A percentile compares a stretch with the other conserved stretches of the same genome.
Evolutionary conservation across 2,113 vertebrate species (phyloP).

Genomic region (Platysternon megacephalum): DNA sequence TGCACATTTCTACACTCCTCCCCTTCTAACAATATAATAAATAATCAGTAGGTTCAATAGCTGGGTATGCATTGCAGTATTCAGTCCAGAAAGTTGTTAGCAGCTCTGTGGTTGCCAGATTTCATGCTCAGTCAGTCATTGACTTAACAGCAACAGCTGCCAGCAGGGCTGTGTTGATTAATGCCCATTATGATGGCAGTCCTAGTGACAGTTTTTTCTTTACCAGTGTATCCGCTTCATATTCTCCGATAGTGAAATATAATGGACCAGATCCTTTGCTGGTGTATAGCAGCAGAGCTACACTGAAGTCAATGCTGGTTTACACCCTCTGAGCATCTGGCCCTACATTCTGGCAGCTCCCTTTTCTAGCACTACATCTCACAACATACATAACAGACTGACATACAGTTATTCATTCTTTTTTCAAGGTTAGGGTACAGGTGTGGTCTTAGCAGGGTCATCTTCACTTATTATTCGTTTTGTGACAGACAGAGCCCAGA

Average conservation of each 20-base stretch:
- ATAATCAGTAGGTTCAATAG: not conserved
- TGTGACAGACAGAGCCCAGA: not conserved
- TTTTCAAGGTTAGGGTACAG: not conserved
- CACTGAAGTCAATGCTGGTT: slow-evolving; percentile 1
- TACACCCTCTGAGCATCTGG: not conserved
- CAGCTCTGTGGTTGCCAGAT: not conserved
- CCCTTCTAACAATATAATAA: not conserved
- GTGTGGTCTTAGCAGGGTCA: not conserved
- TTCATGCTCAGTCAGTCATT: not conserved
- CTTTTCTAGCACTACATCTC: not conserved
- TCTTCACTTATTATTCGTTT: not conserved
- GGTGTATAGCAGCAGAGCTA: not conserved
- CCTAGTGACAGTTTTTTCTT: slow-evolving; percentile 35
- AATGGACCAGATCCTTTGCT: not conserved
- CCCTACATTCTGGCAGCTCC: not conserved
- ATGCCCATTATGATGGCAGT: not conserved
- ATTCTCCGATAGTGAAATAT: not conserved
- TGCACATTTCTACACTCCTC: not conserved
- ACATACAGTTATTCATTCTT: not conserved
- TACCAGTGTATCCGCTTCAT: not conserved
- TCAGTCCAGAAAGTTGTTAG: not conserved
- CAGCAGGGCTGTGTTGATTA: slow-evolving; percentile 10
- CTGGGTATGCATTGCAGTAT: not conserved
- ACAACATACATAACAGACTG: not conserved
- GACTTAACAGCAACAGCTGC: not conserved